Base-by-base conservation (phyloP, 2,888 invertebrate species). In the Abscondita cerata region DNA sequence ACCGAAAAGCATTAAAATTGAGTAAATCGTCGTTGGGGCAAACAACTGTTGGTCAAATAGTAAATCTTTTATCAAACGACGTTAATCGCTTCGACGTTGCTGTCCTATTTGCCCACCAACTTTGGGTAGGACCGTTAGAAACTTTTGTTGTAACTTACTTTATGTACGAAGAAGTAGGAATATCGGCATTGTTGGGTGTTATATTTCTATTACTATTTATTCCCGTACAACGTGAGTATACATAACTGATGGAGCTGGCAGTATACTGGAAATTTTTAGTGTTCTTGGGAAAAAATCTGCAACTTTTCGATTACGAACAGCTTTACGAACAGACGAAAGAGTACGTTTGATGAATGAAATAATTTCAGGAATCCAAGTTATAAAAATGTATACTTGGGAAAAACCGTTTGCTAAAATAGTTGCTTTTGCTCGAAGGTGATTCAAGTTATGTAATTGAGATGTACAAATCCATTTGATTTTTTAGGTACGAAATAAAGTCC, bases 321-420 rank as follows among this genome's bases (percentile, higher is more conserved):
- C 95, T 0, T 79, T 87, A 36, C 84, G 90, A 54, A 95, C 95
- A 0, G 96, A 97, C 80, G 86, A 92, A 70, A 16, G 44, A 16
- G 44, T 44, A 1, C 19, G 44, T 18, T 44, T 44, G 18, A 44
- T 44, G 44, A 44, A 44, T 19, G 44, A 44, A 44, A 44, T 44
- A 18, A 44, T 44, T 3, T n/a, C 19, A 3, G 44, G 44, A 16
- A 44, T 44, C 3, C 44, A 44, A 44, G 44, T 44, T 1, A 44
- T 44, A 9, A 44, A 44, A 44, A 96, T 96, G 95, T 97, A 96
- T 75, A 92, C 95, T 0, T 97, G 96, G 92, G 97, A 97, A 76
- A 87, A 87, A 72, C 92, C 95, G 0, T 96, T 97, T 75, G 87
- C 89, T 19, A 86, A 87, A 67, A 84, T 95, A 62, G 90, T 96